phyloP scores from a whole-genome alignment of 2,888 invertebrate species.

The Brenthis daphne region DNA sequence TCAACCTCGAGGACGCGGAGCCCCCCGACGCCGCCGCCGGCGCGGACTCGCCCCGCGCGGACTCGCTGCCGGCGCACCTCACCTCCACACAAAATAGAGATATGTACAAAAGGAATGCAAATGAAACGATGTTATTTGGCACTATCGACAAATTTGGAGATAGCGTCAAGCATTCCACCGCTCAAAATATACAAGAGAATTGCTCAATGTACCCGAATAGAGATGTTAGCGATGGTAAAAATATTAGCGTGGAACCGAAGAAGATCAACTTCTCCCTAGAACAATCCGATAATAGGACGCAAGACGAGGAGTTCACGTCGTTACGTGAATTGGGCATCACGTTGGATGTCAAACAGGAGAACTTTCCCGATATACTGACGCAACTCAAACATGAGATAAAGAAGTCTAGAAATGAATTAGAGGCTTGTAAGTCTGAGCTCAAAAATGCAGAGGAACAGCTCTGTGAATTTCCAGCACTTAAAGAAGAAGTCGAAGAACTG shows the following conservation, averaged over 20 bases:
- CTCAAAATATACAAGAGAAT: constrained; percentile 68
- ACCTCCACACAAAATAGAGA: constrained; percentile 71
- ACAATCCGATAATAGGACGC: constrained; percentile 62
- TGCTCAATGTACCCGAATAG: constrained; percentile 78
- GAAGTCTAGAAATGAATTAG: constrained; percentile 78
- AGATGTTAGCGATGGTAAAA: constrained; percentile 65
- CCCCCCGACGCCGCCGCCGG: constrained; percentile 63
- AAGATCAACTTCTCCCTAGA: constrained; percentile 74
- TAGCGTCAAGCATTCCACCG: constrained; percentile 54
- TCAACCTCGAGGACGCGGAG: constrained; percentile 63
- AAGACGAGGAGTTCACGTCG: constrained; percentile 73
- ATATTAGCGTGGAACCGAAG: constrained; percentile 70
- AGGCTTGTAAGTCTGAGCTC: constrained; percentile 78
- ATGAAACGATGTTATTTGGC: constrained; percentile 73
- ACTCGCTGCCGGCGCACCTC: constrained; percentile 68
- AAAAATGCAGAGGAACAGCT: constrained; percentile 80
- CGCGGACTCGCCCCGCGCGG: constrained; percentile 62
- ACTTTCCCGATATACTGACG: constrained; percentile 71
- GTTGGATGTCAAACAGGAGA: constrained; percentile 70
- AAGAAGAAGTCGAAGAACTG: constrained; percentile 74
- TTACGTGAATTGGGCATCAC: constrained; percentile 78
- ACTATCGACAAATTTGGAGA: constrained; percentile 52
- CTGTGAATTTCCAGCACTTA: constrained; percentile 76
- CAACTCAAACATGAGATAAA: constrained; percentile 80
- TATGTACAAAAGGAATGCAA: constrained; percentile 68